phyloP scores from a whole-genome alignment of 2,797 vertebrate genomes.

The Enteromius paludinosus region DNA sequence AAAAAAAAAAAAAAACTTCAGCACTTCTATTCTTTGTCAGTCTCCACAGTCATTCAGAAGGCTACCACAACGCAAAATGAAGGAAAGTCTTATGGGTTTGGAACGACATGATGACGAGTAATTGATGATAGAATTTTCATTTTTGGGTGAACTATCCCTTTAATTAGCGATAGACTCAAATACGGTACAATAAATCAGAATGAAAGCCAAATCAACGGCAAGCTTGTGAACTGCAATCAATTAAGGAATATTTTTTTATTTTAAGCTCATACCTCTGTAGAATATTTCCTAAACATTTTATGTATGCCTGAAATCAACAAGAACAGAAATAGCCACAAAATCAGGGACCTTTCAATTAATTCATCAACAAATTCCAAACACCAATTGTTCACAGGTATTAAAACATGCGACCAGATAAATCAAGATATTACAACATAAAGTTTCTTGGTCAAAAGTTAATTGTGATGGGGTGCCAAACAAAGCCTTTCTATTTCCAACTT shows the following conservation, averaged over 20 bases:
- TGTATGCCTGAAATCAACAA: not conserved
- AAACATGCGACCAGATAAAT: not conserved
- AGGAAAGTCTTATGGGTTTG: not conserved
- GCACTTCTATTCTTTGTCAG: not conserved
- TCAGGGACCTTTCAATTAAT: no score
- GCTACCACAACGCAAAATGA: no score
- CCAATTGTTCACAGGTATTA: not conserved
- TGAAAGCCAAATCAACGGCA: not conserved
- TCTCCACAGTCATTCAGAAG: not conserved
- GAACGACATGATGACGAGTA: not conserved
- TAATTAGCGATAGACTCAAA: not conserved
- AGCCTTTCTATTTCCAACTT: not conserved
- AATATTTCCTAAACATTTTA: not conserved
- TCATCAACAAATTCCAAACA: not conserved
- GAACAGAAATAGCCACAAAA: not conserved
- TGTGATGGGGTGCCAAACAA: not conserved
- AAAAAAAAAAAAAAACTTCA: no score
- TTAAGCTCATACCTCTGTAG: not conserved
- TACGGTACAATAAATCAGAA: not conserved
- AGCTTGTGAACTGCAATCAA: not conserved
- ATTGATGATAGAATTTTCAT: no score
- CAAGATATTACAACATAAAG: not conserved
- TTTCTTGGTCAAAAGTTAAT: not conserved
- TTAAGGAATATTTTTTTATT: not conserved
- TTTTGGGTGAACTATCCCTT: not conserved